Evolutionary conservation across 2,888 invertebrate genomes (phyloP).

Genomic region (Epirrhoe alternata): DNA sequence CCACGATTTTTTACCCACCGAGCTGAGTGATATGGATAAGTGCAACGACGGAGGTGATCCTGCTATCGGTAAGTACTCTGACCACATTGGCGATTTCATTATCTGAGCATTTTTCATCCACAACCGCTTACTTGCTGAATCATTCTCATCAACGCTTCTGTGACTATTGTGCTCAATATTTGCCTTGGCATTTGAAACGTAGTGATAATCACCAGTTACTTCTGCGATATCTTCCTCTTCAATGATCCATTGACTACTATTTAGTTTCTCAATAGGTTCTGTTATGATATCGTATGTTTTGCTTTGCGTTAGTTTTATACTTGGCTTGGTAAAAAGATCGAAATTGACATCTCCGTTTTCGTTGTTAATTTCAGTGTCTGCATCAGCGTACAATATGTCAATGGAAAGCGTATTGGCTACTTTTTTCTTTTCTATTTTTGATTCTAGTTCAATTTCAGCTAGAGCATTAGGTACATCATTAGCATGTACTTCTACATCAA

Average conservation of each 20-base stretch:
- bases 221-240: constrained; percentile 44
- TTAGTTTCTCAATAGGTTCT: constrained; percentile 53
- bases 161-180: constrained; percentile 25
- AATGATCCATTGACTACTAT: constrained; percentile 55
- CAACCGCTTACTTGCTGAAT: constrained; percentile 45
- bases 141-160: constrained; percentile 19
- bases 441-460: constrained; percentile 11
- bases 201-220: constrained; percentile 42
- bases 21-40: constrained; percentile 54
- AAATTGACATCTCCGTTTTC: constrained; percentile 39
- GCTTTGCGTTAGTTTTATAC: constrained; percentile 25
- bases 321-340: constrained; percentile 23
- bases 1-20: constrained; percentile 56
- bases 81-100: constrained; percentile 61
- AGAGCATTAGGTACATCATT: constrained; percentile 9
- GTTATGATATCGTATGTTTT: constrained; percentile 43
- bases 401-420: constrained; percentile 25
- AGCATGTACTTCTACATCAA: constrained; percentile 51
- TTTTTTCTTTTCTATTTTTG: constrained; percentile 13
- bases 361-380: constrained; percentile 22
- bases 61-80: constrained; percentile 54
- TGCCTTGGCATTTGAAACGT: constrained; percentile 30
- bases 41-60: constrained; percentile 57
- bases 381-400: constrained; percentile 32
- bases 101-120: constrained; percentile 56